phyloP scores from a whole-genome alignment of 1,140 invertebrate species.

The Pogonognathellus flavescens region DNA sequence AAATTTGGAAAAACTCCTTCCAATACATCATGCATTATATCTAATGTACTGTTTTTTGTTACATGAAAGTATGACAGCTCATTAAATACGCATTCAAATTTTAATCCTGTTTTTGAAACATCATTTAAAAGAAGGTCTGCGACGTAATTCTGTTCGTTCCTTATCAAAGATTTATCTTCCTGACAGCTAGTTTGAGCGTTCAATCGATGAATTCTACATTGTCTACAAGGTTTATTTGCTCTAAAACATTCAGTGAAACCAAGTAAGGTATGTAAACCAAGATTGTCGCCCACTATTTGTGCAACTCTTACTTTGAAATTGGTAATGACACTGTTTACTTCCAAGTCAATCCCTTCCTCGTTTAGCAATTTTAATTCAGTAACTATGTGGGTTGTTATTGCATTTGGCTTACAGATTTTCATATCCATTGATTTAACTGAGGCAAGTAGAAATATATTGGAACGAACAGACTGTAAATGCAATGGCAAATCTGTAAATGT shows the following conservation, averaged over 20 bases:
- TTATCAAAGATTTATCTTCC: neutral
- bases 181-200: neutral
- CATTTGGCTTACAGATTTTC: neutral
- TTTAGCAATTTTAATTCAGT: neutral
- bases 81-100: neutral
- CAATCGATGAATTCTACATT: neutral
- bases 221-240: constrained; percentile 22
- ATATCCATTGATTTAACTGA: neutral
- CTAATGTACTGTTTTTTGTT: neutral
- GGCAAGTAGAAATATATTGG: neutral
- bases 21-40: constrained; percentile 9
- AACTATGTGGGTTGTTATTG: too few species aligned
- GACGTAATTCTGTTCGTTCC: neutral
- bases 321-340: neutral
- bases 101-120: neutral
- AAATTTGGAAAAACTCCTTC: neutral
- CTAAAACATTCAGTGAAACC: constrained; percentile 20
- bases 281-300: neutral
- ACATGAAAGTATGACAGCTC: constrained; percentile 5
- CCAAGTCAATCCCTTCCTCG: neutral
- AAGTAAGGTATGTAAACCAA: neutral
- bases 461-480: neutral
- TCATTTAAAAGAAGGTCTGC: neutral
- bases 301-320: neutral
- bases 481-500: neutral